phyloP scores from a whole-genome alignment of 2,888 invertebrate species.

The Neocrepidodera transversa region DNA sequence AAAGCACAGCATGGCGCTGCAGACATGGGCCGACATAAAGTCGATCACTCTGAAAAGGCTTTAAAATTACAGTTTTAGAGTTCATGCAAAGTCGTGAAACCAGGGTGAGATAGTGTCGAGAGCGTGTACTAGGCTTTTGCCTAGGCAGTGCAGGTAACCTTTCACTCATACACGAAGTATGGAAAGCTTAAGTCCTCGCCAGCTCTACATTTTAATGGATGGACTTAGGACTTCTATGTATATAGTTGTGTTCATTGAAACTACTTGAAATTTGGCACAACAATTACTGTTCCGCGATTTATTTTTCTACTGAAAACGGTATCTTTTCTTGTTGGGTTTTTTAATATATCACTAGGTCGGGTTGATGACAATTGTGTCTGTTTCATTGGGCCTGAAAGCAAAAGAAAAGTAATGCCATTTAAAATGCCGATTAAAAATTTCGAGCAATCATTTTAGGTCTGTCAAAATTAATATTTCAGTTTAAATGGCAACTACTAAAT shows the following conservation, averaged over 20 bases:
- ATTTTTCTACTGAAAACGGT: conserved; percentile 48
- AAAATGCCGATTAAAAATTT: conserved; percentile 24
- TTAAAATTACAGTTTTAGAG: conserved; percentile 33
- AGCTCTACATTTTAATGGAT: conserved; percentile 39
- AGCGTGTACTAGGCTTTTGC: conserved; percentile 40
- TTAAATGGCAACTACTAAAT: no score
- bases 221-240: conserved; percentile 34
- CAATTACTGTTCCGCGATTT: conserved; percentile 55
- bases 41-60: conserved; percentile 32
- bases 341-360: conserved; percentile 58
- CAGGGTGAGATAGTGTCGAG: conserved; percentile 46
- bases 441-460: conserved; percentile 9
- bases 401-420: conserved; percentile 47
- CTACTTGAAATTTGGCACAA: conserved; percentile 58
- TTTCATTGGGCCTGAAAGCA: conserved; percentile 63
- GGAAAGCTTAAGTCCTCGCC: conserved; percentile 44
- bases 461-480: background rate
- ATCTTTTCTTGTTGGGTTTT: conserved; percentile 51
- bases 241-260: conserved; percentile 38
- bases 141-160: conserved; percentile 44
- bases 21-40: conserved; percentile 11
- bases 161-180: conserved; percentile 48
- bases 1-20: no score
- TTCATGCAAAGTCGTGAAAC: conserved; percentile 52
- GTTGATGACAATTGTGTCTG: conserved; percentile 57